A percentile compares a stretch with the other conserved stretches of the same genome.
phyloP scores from a whole-genome alignment of 1,140 invertebrate species.

The Drosophila serrata region DNA sequence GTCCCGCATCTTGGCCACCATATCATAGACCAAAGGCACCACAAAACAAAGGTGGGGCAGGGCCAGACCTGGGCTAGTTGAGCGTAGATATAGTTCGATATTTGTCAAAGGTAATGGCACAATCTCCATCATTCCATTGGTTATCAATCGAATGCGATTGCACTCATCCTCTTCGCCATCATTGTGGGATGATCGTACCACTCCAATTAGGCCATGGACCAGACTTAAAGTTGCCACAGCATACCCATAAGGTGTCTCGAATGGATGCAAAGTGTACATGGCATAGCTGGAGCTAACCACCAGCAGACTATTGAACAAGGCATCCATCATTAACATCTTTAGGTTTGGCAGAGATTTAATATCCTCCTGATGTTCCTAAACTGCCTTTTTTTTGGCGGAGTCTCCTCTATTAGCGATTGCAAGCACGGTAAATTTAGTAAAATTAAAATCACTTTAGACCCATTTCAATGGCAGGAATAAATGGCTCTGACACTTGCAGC shows the following conservation, averaged over 20 bases:
- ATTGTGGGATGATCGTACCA: slow-evolving; percentile 53
- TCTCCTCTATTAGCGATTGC: slow-evolving; percentile 2
- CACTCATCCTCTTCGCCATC: slow-evolving; percentile 64
- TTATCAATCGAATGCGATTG: slow-evolving; percentile 46
- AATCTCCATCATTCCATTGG: slow-evolving; percentile 69
- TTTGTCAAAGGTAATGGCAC: slow-evolving; percentile 69
- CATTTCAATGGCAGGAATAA: slow-evolving; percentile 23
- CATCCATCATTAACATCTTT: slow-evolving; percentile 65
- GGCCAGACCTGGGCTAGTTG: slow-evolving; percentile 52
- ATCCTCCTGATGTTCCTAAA: neutral
- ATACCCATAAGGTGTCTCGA: slow-evolving; percentile 68
- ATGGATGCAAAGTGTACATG: slow-evolving; percentile 61
- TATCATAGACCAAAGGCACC: slow-evolving; percentile 66
- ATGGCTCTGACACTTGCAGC: slow-evolving; percentile 35
- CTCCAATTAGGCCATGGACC: slow-evolving; percentile 67
- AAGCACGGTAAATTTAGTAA: slow-evolving; percentile 58
- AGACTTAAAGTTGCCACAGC: slow-evolving; percentile 66
- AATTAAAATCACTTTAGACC: slow-evolving; percentile 19
- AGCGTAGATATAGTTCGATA: slow-evolving; percentile 72
- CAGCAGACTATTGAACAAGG: slow-evolving; percentile 71
- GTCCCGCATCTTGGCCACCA: slow-evolving; percentile 57
- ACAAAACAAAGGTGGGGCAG: slow-evolving; percentile 70
- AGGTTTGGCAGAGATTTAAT: neutral
- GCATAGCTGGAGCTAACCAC: slow-evolving; percentile 76
- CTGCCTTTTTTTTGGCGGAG: neutral